Evolutionary conservation across 1,140 invertebrate genomes (phyloP).

Genomic region (Drosophila pandora): DNA sequence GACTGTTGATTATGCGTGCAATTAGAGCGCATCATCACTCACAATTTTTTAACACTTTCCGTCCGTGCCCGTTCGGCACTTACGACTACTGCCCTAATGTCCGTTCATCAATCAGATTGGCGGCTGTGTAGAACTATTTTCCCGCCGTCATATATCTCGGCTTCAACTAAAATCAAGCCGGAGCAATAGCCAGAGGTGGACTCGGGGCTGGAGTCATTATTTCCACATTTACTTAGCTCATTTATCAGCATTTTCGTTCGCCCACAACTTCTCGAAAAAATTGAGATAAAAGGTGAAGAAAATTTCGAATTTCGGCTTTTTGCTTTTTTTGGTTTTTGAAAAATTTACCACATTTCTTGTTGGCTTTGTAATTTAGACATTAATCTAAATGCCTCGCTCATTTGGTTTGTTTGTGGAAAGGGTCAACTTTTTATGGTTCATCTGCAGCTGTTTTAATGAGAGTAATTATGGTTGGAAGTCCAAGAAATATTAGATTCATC

Average conservation of each 20-base stretch:
- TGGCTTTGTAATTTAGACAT: constrained; percentile 69
- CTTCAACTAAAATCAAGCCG: constrained; percentile 49
- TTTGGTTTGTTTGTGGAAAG: constrained; percentile 17
- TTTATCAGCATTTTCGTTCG: constrained; percentile 71
- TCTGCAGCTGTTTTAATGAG: constrained; percentile 14
- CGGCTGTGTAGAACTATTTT: constrained; percentile 60
- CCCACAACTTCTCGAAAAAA: constrained; percentile 34
- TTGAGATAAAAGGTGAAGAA: constrained; percentile 13
- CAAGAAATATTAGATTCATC: background rate
- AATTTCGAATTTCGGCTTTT: constrained; percentile 33
- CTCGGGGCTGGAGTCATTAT: constrained; percentile 59
- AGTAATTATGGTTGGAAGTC: constrained; percentile 12
- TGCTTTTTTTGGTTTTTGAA: constrained; percentile 8
- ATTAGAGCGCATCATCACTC: constrained; percentile 79
- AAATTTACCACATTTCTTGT: constrained; percentile 31
- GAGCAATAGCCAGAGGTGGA: background rate
- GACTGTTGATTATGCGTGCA: constrained; percentile 72
- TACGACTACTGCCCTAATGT: constrained; percentile 64
- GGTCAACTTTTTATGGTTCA: background rate
- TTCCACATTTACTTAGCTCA: constrained; percentile 74
- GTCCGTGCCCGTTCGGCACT: constrained; percentile 22
- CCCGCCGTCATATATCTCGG: constrained; percentile 46
- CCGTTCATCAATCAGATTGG: constrained; percentile 74
- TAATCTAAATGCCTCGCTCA: constrained; percentile 53
- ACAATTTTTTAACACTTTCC: constrained; percentile 78